Conservation (phyloP, 2,797 vertebrate genomes). For the Zalophus californianus region DNA sequence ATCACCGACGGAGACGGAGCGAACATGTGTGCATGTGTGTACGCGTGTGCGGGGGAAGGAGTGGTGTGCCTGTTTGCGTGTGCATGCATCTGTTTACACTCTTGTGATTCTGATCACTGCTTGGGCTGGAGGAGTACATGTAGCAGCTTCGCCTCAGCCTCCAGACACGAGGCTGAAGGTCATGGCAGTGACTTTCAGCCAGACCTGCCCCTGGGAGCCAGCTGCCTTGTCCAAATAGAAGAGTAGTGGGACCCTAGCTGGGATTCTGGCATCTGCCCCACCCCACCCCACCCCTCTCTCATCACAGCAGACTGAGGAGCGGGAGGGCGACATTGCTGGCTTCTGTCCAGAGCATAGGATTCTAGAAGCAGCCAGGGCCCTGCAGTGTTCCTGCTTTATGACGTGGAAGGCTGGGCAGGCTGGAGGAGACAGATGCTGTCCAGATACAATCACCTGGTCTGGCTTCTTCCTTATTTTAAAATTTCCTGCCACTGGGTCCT, state of each 20-base stretch:
- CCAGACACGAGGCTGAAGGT: background rate
- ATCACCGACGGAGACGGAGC: background rate
- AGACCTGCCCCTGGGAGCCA: background rate
- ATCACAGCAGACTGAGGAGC: background rate
- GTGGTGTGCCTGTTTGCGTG: constrained; percentile 48
- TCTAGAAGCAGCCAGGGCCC: background rate
- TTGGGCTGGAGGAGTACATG: background rate
- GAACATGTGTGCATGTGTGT: constrained; percentile 15
- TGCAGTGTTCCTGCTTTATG: background rate
- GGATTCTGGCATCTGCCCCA: background rate
- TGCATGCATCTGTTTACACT: constrained; percentile 69
- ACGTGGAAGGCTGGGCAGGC: background rate
- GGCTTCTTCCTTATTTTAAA: background rate
- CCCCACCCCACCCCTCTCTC: background rate
- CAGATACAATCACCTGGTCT: background rate
- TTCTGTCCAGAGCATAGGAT: background rate
- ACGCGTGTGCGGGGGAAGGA: constrained; percentile 7
- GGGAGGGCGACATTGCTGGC: background rate
- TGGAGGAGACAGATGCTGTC: background rate
- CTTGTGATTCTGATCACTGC: background rate
- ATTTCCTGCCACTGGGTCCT: background rate
- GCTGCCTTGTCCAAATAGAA: background rate
- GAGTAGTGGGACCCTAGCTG: background rate
- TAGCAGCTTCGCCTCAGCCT: background rate
- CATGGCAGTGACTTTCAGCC: background rate